These are phyloP conservation scores for Pelecanus crispus DNA, from an alignment of 2,113 vertebrate genomes.

Conservation along the genomic window DNA sequence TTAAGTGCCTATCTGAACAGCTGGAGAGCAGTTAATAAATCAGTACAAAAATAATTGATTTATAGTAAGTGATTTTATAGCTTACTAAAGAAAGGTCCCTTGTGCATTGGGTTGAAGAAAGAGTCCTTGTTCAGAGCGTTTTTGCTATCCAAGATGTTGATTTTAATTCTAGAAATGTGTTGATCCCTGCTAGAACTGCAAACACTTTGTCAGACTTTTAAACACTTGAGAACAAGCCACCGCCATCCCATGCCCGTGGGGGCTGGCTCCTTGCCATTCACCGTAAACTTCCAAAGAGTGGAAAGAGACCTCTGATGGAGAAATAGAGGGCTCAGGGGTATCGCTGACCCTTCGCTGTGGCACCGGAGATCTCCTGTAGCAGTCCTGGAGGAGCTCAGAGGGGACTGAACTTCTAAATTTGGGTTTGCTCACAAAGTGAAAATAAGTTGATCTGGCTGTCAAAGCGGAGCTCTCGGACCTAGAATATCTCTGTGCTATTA, in stretches of 20 bases:
- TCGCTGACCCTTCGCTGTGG: neutral
- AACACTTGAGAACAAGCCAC: neutral
- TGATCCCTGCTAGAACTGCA: constrained; percentile 30
- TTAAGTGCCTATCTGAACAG: neutral
- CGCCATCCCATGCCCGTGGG: neutral
- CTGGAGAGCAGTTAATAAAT: constrained; percentile 53
- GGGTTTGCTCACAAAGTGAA: neutral
- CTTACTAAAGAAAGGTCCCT: constrained; percentile 32
- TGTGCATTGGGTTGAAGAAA: constrained; percentile 50
- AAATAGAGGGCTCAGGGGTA: neutral
- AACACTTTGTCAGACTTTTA: constrained; percentile 29
- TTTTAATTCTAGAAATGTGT: constrained; percentile 36
- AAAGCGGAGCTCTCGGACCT: neutral
- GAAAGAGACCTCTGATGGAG: neutral
- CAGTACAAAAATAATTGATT: constrained; percentile 53
- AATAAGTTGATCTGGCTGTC: neutral
- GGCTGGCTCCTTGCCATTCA: constrained; percentile 10
- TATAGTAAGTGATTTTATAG: constrained; percentile 43
- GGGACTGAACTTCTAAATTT: no score
- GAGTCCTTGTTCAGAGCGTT: constrained; percentile 33
- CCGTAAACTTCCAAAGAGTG: neutral
- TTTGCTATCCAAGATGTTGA: constrained; percentile 14
- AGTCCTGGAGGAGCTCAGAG: neutral
- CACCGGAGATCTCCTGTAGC: neutral
- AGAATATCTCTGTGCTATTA: rapidly evolving